Conservation (phyloP, 35 echinoderm and acorn worm genomes). For the Lytechinus variegatus region DNA sequence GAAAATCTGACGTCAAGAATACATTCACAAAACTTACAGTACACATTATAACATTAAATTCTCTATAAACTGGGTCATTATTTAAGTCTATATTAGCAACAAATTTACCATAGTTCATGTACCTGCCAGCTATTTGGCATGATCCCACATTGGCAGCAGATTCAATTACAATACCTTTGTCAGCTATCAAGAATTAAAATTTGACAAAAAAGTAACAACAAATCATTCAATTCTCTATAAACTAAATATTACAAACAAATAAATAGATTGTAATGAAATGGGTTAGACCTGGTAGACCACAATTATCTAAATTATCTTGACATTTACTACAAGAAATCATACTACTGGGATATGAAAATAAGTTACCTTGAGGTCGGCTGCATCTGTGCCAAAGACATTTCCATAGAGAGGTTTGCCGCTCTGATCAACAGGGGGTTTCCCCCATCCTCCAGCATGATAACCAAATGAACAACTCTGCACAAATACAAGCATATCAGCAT, state of each 20-base stretch:
- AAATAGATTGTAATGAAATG: background rate
- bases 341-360: background rate
- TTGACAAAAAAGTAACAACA: background rate
- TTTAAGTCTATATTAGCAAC: too few species aligned
- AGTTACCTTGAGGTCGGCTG: conserved; percentile 89
- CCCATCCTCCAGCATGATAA: conserved; percentile 98
- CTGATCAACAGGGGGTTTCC: conserved; percentile 96
- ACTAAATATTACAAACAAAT: background rate
- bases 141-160: too few species aligned
- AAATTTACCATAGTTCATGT: too few species aligned
- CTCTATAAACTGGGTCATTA: background rate
- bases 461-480: conserved; percentile 91
- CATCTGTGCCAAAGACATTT: conserved; percentile 96
- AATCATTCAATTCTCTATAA: background rate
- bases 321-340: too few species aligned
- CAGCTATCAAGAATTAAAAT: too few species aligned
- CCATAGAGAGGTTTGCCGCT: conserved; percentile 95
- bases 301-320: too few species aligned
- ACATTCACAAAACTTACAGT: too few species aligned
- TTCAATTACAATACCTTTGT: too few species aligned
- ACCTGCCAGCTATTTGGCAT: too few species aligned
- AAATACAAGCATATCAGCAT: background rate
- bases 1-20: too few species aligned
- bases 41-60: background rate
- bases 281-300: background rate